Base-by-base conservation (phyloP, 2,797 vertebrate species). In the Coreius guichenoti region DNA sequence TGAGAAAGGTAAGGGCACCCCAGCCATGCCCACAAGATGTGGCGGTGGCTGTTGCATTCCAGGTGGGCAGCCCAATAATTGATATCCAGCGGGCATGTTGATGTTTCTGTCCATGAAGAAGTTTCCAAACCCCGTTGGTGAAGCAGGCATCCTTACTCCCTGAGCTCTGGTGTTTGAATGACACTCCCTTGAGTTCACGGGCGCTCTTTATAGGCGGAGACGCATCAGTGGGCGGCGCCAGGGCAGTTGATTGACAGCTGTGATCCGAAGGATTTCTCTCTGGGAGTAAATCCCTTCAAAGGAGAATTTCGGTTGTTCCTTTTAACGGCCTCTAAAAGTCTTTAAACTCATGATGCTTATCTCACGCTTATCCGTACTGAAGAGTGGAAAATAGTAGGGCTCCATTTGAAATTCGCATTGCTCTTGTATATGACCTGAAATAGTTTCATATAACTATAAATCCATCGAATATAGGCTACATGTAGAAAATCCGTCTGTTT, bases 211-310 rank as follows among this genome's bases (percentile, higher is more conserved):
- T 93, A 91, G 89, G 54, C 67, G 70, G 43, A 47, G 83, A n/a
- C 14, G 78, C 23, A 16, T 21, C 8, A 7, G 63, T 31, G 51
- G 89, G 93, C 90, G 85, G 86, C 79, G 82, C 72, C 87, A 86
- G 47, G 49, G 23, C 26, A 12, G 11, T 77, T 94, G 94, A 95
- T 90, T 95, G 94, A 93, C 93, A 94, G 89, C 85, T 91, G 43
- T 86, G 87, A 86, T 94, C 91, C 93, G 94, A 95, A 93, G 91
- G 92, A 93, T 94, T 95, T 95, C 93, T 93, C 94, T 93, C 94
- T 93, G 87, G 82, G 76, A 84, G 74, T 88, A 93, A 96, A 96
- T 95, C 95, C 95, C 94, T 94, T 95, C 94, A 95, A 96, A 96
- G 94, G 85, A 77, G 89, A 91, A 85, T 73, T 91, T 93, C 92